phyloP scores from a whole-genome alignment of 1,140 invertebrate species.

The Ephestia elutella region DNA sequence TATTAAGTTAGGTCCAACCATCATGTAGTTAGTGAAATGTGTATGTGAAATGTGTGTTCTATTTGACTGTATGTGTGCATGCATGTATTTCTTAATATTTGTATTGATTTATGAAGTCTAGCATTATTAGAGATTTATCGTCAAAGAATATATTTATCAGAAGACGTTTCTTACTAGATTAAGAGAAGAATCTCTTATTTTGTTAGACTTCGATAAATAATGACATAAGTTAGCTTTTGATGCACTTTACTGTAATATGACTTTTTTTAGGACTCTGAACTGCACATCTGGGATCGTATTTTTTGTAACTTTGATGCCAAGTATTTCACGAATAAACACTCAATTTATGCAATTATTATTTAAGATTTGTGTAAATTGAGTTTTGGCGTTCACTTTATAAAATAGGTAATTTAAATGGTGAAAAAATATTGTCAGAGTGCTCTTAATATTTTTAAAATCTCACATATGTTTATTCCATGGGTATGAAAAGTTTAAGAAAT shows the following conservation, averaged over 20 bases:
- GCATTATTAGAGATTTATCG: background rate
- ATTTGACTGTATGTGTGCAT: constrained; percentile 49
- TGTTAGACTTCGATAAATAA: background rate
- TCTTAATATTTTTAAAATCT: too few relatives aligned
- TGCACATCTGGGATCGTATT: constrained; percentile 13
- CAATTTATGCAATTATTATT: too few relatives aligned
- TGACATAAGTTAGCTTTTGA: background rate
- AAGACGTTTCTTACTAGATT: too few relatives aligned
- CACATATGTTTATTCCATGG: too few relatives aligned
- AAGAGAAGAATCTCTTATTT: background rate
- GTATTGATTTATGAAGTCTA: background rate
- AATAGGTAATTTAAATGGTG: background rate
- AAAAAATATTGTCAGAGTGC: background rate
- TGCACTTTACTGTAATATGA: background rate
- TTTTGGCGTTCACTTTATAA: background rate
- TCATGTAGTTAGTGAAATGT: constrained; percentile 51
- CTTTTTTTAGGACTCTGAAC: constrained; percentile 20
- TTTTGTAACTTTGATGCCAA: constrained; percentile 15
- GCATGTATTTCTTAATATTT: constrained; percentile 11
- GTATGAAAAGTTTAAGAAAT: background rate
- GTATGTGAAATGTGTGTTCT: constrained; percentile 41
- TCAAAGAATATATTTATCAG: background rate
- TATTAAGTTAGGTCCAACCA: constrained; percentile 69
- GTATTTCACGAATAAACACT: too few relatives aligned
- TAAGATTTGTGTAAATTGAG: too few relatives aligned